Percentiles rank a stretch among this genome's conserved stretches.
Evolutionary conservation across 1,140 invertebrate genomes (phyloP).

Genomic region (Brachionus plicatilis): DNA sequence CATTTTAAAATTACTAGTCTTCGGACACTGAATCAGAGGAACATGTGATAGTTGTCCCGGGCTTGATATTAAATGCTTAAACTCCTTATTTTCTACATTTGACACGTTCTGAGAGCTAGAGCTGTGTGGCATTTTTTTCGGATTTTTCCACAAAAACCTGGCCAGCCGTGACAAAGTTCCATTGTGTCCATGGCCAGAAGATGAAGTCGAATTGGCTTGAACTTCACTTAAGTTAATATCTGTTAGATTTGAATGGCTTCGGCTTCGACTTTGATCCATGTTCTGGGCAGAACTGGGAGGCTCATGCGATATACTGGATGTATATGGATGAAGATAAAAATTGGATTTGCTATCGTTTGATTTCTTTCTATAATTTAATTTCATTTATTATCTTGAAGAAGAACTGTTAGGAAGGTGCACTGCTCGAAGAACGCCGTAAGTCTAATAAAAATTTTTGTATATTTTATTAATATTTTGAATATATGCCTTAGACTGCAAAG

Average conservation of each 20-base stretch:
- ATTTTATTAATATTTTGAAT: neutral
- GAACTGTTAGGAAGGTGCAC: neutral
- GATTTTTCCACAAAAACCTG: neutral
- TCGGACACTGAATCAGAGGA: neutral
- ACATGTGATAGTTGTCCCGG: neutral
- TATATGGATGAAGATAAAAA: neutral
- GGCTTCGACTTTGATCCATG: neutral
- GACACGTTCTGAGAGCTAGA: neutral
- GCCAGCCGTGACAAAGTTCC: neutral
- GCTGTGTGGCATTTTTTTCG: neutral
- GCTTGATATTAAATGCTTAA: neutral
- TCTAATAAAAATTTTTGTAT: neutral
- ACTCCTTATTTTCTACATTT: neutral
- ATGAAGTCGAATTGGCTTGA: neutral
- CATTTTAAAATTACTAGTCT: neutral
- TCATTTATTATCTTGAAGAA: neutral
- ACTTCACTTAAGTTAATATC: neutral
- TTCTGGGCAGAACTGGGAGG: neutral
- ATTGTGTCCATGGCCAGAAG: neutral
- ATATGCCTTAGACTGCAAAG: neutral
- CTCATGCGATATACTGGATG: neutral
- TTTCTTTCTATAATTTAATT: neutral
- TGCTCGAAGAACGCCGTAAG: neutral
- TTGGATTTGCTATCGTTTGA: neutral
- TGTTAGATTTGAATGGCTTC: neutral